Evolutionary conservation across 2,888 invertebrate species (phyloP).

Genomic region (Sphaerophoria rueppellii): DNA sequence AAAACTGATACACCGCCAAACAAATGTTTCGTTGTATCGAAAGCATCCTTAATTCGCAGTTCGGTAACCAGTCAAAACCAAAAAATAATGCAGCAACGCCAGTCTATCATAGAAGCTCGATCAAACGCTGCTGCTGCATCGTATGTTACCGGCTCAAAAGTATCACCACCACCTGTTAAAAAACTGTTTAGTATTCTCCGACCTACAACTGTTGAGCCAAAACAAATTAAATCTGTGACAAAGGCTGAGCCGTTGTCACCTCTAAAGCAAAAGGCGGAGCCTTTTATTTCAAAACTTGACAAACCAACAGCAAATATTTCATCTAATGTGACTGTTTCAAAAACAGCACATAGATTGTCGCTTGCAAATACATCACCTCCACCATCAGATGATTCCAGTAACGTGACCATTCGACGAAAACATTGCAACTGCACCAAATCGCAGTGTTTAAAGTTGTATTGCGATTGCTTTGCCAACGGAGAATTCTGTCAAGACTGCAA

Average conservation of each 20-base stretch:
- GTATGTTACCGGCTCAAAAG: not conserved
- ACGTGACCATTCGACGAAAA: slow-evolving; percentile 85
- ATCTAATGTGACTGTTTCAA: not conserved
- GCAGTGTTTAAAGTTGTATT: slow-evolving; percentile 98
- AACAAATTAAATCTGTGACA: slow-evolving; percentile 32
- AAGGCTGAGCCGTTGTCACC: slow-evolving; percentile 61
- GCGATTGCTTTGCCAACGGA: slow-evolving; percentile 99
- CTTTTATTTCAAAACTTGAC: slow-evolving; percentile 65
- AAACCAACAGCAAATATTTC: not conserved
- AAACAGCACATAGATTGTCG: slow-evolving; percentile 3
- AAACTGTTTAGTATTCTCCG: slow-evolving; percentile 75
- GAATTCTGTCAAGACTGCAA: slow-evolving; percentile 99
- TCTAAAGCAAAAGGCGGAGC: slow-evolving; percentile 65
- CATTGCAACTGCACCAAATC: slow-evolving; percentile 99
- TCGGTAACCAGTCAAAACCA: slow-evolving; percentile 61
- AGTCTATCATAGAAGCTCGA: slow-evolving; percentile 16
- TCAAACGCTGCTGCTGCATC: not conserved
- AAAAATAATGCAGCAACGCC: slow-evolving; percentile 49
- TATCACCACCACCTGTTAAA: slow-evolving; percentile 50
- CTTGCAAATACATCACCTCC: slow-evolving; percentile 50
- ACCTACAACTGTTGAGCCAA: slow-evolving; percentile 39
- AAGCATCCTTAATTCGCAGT: slow-evolving; percentile 69
- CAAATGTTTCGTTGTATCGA: slow-evolving; percentile 77
- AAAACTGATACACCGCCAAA: slow-evolving; percentile 72
- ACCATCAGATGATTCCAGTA: slow-evolving; percentile 62